Base-by-base conservation (phyloP, 2,113 vertebrate genomes). In the Lepus americanus region DNA sequence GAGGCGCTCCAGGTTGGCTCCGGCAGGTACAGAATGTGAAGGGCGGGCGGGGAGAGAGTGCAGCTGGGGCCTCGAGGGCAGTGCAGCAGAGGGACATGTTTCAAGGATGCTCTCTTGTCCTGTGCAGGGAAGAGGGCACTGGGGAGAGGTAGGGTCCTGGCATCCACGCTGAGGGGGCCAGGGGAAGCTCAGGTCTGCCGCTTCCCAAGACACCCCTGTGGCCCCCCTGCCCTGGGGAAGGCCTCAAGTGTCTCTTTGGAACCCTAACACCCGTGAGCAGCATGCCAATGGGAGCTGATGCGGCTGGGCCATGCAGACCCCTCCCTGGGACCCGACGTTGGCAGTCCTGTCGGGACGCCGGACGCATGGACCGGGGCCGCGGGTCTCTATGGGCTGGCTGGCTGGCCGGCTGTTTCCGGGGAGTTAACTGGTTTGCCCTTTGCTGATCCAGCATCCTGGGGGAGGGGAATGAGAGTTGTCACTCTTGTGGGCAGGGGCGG, bases 201-300 rank as follows among this genome's bases (percentile, higher is more conserved):
- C 3, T 14, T 25, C 73, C 36, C 20, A 16, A 55, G 86, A 19
- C 22, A 31, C 14, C 4, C 23, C 19, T n/a, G 20, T 7, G 29
- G 36, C 4, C n/a, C 4, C 17, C 16, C 14, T 19, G 72, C 55
- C 66, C 7, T 6, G n/a, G 6, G 51, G n/a, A n/a, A 70, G 27
- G 64, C n/a, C 44, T n/a, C 5, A 0, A 1, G 0, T 29, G 64
- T 66, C 72, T 59, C 85, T 53, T 22, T n/a, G 5, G 49, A 69
- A 67, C 59, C 53, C 66, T 31, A 53, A 53, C 13, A 25, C 20
- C 59, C 2, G 5, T 13, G 7, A 33, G 33, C 25, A 29, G 10
- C 9, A 13, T 1, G 14, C 17, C 36, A 76, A 61, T 49, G 70
- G 55, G 23, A 44, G 86, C 19, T 44, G 3, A 17, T 44, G 16